Evolutionary conservation across 2,113 vertebrate species (phyloP).

Genomic region (Pavo muticus): DNA sequence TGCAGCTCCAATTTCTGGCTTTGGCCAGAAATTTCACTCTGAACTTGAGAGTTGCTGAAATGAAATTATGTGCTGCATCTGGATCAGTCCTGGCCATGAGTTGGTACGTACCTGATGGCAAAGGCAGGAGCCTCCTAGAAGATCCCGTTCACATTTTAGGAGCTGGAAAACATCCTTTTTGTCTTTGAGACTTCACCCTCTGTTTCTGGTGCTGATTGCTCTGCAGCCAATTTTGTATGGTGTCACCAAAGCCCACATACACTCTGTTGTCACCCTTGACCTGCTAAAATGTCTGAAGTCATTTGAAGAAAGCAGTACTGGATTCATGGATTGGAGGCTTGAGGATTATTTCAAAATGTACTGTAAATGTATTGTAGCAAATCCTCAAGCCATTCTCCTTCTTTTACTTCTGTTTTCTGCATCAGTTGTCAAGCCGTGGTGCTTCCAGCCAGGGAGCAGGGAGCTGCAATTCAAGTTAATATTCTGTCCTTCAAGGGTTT

Average conservation of each 20-base stretch:
- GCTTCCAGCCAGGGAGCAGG: not conserved
- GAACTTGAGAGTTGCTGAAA: not conserved
- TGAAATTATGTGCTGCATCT: not conserved
- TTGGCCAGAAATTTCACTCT: not conserved
- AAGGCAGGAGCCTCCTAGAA: not conserved
- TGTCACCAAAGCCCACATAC: accelerated
- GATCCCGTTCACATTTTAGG: not conserved
- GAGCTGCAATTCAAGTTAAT: not conserved
- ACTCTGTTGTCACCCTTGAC: not conserved
- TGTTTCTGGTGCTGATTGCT: not conserved
- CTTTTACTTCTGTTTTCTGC: not conserved
- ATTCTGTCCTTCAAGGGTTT: not conserved
- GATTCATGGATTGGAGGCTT: not conserved
- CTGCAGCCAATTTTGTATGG: not conserved
- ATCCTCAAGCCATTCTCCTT: not conserved
- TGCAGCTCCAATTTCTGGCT: not conserved
- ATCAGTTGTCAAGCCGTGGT: not conserved
- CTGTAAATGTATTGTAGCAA: not conserved
- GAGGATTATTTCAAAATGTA: not conserved
- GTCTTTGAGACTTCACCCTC: not conserved
- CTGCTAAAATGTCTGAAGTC: not conserved
- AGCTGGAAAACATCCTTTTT: not conserved
- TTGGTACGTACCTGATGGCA: not conserved
- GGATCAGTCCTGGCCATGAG: not conserved
- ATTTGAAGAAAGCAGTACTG: not conserved